Conservation (phyloP, 2,113 vertebrate genomes). For the Prochilodus magdalenae region DNA sequence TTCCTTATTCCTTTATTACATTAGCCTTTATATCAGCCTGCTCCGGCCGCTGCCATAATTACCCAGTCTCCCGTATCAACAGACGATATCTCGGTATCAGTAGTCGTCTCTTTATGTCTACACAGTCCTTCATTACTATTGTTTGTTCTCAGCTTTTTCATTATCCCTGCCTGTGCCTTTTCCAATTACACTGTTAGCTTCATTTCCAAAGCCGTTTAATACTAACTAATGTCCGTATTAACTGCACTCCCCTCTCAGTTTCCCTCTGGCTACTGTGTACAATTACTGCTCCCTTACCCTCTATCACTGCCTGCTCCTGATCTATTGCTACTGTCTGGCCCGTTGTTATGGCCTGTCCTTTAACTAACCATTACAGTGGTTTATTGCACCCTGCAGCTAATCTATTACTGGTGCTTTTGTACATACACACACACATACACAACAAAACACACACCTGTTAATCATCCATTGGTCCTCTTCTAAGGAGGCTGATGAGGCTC, state of each 20-base stretch:
- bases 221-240: slow-evolving; percentile 3
- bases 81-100: not conserved
- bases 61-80: not conserved
- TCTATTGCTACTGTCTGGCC: slow-evolving; percentile 40
- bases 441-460: slow-evolving; percentile 48
- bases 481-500: slow-evolving; percentile 44
- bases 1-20: not conserved
- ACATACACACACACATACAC: slow-evolving; percentile 18
- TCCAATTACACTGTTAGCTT: not conserved
- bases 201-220: slow-evolving; percentile 1
- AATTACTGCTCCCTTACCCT: slow-evolving; percentile 6
- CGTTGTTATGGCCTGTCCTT: slow-evolving; percentile 7
- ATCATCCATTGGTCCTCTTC: slow-evolving; percentile 46
- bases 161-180: not conserved
- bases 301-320: slow-evolving; percentile 23
- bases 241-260: not conserved
- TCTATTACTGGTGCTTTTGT: slow-evolving; percentile 1
- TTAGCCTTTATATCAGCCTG: not conserved
- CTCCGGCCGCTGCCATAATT: not conserved
- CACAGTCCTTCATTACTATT: not conserved
- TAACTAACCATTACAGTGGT: slow-evolving; percentile 39
- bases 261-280: slow-evolving; percentile 11
- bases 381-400: slow-evolving; percentile 42
- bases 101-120: not conserved
- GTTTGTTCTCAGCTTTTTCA: not conserved